These are phyloP conservation scores for Blera fallax DNA, from an alignment of 2,888 invertebrate genomes.

Conservation along the genomic window DNA sequence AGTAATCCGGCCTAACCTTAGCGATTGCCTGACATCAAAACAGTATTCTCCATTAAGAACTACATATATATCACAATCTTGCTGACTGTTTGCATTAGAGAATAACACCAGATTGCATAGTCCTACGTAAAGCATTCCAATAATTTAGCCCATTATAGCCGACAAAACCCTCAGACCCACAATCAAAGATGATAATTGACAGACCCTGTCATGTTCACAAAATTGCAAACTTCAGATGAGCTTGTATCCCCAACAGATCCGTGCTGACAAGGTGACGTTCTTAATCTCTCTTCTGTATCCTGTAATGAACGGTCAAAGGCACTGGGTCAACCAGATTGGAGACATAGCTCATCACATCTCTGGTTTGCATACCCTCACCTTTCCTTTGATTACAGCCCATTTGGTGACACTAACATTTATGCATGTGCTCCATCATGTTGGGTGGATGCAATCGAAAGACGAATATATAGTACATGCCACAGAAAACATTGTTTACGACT, in stretches of 20 bases:
- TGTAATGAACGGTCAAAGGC: constrained; percentile 27
- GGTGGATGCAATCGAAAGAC: constrained; percentile 37
- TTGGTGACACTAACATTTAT: constrained; percentile 29
- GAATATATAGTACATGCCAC: constrained; percentile 41
- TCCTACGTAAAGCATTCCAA: background rate
- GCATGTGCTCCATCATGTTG: constrained; percentile 8
- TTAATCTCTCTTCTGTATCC: background rate
- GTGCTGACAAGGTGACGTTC: constrained; percentile 28
- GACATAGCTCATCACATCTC: background rate
- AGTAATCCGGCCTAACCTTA: background rate
- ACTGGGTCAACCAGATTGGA: constrained; percentile 1
- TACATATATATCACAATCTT: background rate
- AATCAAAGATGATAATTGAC: constrained; percentile 53
- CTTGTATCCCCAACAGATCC: background rate
- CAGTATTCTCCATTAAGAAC: background rate
- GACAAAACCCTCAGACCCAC: background rate
- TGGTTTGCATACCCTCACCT: background rate
- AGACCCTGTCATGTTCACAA: constrained; percentile 46
- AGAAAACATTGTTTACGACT: constrained; percentile 57
- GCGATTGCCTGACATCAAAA: background rate
- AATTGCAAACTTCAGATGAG: constrained; percentile 11
- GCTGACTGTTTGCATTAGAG: background rate
- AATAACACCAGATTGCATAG: background rate
- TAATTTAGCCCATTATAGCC: background rate
- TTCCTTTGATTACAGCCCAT: background rate